Evolutionary conservation across 2,797 vertebrate genomes (phyloP).

Genomic region (Pipistrellus pygmaeus): DNA sequence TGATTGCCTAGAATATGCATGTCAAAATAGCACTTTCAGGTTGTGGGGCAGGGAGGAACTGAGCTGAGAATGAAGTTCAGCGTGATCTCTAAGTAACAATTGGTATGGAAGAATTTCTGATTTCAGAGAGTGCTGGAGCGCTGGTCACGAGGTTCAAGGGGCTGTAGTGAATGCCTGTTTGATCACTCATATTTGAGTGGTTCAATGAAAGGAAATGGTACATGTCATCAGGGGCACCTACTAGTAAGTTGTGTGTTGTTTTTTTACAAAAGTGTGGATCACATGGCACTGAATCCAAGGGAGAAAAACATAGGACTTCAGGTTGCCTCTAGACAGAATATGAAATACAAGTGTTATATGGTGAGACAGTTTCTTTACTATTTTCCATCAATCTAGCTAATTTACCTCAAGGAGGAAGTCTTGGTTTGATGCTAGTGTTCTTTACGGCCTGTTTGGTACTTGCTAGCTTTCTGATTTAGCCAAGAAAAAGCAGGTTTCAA

Average conservation of each 20-base stretch:
- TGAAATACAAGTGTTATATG: constrained; percentile 31
- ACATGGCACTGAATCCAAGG: constrained; percentile 2
- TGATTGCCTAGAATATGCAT: background rate
- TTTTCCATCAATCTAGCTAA: constrained; percentile 9
- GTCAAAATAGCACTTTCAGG: background rate
- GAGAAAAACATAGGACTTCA: background rate
- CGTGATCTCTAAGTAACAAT: background rate
- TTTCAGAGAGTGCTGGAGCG: background rate
- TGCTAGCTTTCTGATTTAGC: constrained; percentile 39
- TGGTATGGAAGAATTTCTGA: background rate
- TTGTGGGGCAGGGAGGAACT: background rate
- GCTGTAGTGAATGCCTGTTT: background rate
- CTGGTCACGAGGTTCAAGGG: background rate
- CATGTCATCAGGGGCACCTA: background rate
- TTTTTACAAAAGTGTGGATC: background rate
- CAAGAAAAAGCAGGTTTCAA: constrained; percentile 33
- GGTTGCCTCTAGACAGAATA: background rate
- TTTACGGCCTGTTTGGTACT: background rate
- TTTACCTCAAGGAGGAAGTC: constrained; percentile 16
- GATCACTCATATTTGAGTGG: background rate
- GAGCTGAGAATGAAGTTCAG: background rate
- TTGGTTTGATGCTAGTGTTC: constrained; percentile 1
- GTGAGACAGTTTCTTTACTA: background rate
- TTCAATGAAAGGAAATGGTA: background rate
- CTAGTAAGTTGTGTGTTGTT: background rate